phyloP scores from a whole-genome alignment of 2,888 invertebrate species.

The Embidobia sp. region DNA sequence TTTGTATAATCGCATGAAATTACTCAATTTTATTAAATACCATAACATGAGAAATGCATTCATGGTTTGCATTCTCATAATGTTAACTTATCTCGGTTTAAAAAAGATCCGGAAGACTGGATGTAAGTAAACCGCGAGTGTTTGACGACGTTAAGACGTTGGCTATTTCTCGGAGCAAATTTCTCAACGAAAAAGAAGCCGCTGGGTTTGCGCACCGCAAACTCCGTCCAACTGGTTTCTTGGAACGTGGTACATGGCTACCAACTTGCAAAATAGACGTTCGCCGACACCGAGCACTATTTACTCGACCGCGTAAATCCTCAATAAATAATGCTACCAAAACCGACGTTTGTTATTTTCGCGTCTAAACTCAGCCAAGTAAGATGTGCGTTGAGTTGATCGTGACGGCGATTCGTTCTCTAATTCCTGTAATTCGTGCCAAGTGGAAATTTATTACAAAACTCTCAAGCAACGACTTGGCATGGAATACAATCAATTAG shows the following conservation, averaged over 20 bases:
- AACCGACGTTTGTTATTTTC: constrained; percentile 19
- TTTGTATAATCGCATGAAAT: too few species aligned
- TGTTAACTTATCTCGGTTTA: background rate
- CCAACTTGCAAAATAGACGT: constrained; percentile 75
- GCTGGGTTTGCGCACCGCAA: constrained; percentile 71
- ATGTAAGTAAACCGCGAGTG: constrained; percentile 32
- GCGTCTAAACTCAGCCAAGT: constrained; percentile 39
- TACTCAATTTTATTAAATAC: too few species aligned
- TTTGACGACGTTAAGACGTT: constrained; percentile 52
- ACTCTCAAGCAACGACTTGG: too few species aligned
- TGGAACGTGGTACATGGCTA: constrained; percentile 67
- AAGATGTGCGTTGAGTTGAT: background rate
- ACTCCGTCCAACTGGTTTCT: constrained; percentile 70
- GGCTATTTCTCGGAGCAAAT: constrained; percentile 67
- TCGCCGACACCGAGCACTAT: constrained; percentile 69
- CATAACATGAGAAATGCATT: too few species aligned
- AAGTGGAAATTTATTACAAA: background rate
- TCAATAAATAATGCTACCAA: constrained; percentile 66
- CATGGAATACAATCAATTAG: too few species aligned
- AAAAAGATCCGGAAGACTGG: constrained; percentile 40
- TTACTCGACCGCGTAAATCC: constrained; percentile 64
- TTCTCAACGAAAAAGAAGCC: constrained; percentile 66
- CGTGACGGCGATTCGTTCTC: background rate
- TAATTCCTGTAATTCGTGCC: background rate
- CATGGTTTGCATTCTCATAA: too few species aligned